Percentiles rank a stretch among this genome's conserved stretches.
Evolutionary conservation across 1,140 invertebrate genomes (phyloP).

Genomic region (Brachionus koreanus): DNA sequence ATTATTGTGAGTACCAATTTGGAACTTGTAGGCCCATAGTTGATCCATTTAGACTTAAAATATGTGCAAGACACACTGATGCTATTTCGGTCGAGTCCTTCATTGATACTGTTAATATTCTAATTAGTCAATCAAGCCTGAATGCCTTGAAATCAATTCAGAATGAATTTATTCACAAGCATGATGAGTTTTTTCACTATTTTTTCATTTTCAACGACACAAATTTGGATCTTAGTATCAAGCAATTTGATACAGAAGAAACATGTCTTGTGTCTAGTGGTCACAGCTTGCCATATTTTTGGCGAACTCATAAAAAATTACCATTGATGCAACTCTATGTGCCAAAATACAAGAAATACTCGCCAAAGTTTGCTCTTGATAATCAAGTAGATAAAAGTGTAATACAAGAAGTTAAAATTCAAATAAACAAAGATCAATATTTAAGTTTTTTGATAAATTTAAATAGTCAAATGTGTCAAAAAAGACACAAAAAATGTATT

Average conservation of each 20-base stretch:
- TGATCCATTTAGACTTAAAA: constrained; percentile 19
- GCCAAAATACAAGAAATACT: constrained; percentile 15
- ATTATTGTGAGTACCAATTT: constrained; percentile 35
- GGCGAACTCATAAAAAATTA: constrained; percentile 41
- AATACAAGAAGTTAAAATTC: constrained; percentile 31
- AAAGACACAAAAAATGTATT: background rate
- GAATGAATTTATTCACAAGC: background rate
- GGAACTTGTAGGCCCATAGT: constrained; percentile 2
- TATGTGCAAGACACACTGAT: background rate
- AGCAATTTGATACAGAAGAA: constrained; percentile 41
- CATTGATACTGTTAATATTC: background rate
- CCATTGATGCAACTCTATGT: constrained; percentile 31
- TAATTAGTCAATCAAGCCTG: background rate
- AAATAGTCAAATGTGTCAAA: background rate
- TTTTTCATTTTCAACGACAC: constrained; percentile 27
- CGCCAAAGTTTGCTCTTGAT: background rate
- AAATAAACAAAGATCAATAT: background rate
- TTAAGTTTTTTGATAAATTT: constrained; percentile 10
- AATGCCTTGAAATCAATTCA: constrained; percentile 3
- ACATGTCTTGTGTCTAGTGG: background rate
- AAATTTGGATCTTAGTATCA: background rate
- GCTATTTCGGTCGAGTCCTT: background rate
- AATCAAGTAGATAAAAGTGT: background rate
- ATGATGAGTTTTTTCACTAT: background rate
- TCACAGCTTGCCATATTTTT: background rate